A percentile compares a stretch with the other conserved stretches of the same genome.
Conservation (phyloP, 1,140 invertebrate species). For the Drosophila truncata region DNA sequence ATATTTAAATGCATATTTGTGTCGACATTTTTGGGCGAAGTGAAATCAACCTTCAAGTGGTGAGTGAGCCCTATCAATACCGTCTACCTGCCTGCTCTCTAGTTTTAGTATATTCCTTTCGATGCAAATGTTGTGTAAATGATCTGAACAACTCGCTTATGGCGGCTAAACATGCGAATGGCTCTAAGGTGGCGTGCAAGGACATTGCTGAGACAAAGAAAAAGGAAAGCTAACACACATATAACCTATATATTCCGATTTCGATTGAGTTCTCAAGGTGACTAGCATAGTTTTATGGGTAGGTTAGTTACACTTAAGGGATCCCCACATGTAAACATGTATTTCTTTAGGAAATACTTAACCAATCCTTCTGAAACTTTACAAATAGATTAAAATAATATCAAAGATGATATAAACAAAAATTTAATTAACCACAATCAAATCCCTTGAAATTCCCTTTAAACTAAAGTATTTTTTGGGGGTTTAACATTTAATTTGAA, state of each 20-base stretch:
- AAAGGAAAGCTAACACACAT: too few species aligned
- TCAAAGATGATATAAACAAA: too few species aligned
- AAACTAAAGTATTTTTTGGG: too few species aligned
- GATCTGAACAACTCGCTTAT: conserved; percentile 49
- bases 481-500: conserved; percentile 6
- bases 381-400: too few species aligned
- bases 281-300: neutral
- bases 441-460: neutral
- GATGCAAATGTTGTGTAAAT: conserved; percentile 62
- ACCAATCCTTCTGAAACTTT: too few species aligned
- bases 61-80: neutral
- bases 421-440: too few species aligned
- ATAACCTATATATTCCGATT: neutral
- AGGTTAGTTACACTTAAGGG: neutral
- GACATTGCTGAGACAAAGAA: neutral
- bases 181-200: conserved; percentile 16
- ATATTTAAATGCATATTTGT: conserved; percentile 53
- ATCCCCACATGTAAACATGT: too few species aligned
- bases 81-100: neutral
- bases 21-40: conserved; percentile 34
- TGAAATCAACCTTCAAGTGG: conserved; percentile 39
- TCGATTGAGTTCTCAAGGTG: conserved; percentile 9
- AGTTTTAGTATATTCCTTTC: neutral
- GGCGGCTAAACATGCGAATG: conserved; percentile 46
- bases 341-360: too few species aligned